Evolutionary conservation across 2,113 vertebrate genomes (phyloP).

Genomic region (Pelodiscus sinensis): DNA sequence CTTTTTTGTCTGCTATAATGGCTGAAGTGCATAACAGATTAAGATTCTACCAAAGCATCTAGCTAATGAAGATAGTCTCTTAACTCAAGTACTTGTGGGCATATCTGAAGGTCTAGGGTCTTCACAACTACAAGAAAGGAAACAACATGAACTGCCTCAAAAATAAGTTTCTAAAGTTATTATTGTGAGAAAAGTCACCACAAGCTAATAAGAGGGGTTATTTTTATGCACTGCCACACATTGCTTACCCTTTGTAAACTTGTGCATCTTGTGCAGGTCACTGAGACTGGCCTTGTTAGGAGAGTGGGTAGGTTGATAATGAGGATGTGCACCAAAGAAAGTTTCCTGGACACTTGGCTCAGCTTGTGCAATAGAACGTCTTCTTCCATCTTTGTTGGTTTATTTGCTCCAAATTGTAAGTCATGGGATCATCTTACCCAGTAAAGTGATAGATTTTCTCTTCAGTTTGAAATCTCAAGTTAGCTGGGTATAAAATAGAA

Average conservation of each 20-base stretch:
- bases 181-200: neutral
- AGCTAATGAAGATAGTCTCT: neutral
- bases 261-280: neutral
- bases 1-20: neutral
- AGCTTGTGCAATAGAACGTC: neutral
- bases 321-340: neutral
- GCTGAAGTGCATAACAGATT: neutral
- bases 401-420: neutral
- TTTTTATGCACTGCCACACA: neutral
- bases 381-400: constrained; percentile 5
- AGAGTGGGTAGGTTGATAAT: neutral
- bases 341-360: neutral
- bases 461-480: neutral
- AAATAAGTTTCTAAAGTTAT: neutral
- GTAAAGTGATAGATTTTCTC: neutral
- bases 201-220: neutral
- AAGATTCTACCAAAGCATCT: neutral
- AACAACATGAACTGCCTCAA: neutral
- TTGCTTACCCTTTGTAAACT: neutral
- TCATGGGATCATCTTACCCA: neutral
- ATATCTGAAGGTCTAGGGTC: neutral
- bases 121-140: neutral
- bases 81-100: neutral
- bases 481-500: neutral
- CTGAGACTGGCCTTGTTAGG: neutral